Percentiles rank a stretch among this genome's conserved stretches.
phyloP scores from a whole-genome alignment of 2,888 invertebrate genomes.

The Stegana nigrithorax region DNA sequence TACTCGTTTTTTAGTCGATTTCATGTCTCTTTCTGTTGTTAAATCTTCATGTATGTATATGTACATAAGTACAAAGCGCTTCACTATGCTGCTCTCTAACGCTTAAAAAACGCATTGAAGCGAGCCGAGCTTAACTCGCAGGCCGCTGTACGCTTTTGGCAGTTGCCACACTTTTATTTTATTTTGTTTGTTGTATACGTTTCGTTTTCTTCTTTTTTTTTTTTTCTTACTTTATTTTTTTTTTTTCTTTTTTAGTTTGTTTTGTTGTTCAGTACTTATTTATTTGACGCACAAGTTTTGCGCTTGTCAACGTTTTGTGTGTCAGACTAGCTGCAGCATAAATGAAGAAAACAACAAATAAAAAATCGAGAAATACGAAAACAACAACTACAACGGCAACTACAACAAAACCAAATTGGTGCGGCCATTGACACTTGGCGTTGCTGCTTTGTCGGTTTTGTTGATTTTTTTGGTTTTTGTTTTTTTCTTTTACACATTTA shows the following conservation, averaged over 20 bases:
- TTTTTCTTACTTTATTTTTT: not conserved
- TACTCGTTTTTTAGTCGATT: too few species aligned
- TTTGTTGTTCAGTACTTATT: too few species aligned
- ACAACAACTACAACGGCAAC: not conserved
- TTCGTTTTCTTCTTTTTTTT: not conserved
- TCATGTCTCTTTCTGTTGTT: not conserved
- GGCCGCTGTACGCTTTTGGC: too few species aligned
- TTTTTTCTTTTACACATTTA: not conserved
- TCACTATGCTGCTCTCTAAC: too few species aligned
- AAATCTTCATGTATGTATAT: not conserved
- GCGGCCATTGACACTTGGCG: not conserved
- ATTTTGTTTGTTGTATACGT: too few species aligned
- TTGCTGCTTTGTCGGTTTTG: not conserved
- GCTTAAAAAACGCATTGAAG: too few species aligned
- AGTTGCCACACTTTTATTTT: not conserved
- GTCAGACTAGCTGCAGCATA: not conserved
- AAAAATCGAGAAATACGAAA: not conserved
- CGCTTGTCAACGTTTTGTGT: slow-evolving; percentile 5
- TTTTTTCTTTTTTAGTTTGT: not conserved
- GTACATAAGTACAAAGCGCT: too few species aligned
- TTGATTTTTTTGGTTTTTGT: not conserved
- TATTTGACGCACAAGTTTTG: not conserved
- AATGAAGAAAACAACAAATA: not conserved
- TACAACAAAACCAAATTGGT: not conserved
- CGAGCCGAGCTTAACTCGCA: too few species aligned